These are phyloP conservation scores for rat (Rattus norvegicus) DNA, from an alignment of 2,113 vertebrate species.

Conservation along the genomic window DNA sequence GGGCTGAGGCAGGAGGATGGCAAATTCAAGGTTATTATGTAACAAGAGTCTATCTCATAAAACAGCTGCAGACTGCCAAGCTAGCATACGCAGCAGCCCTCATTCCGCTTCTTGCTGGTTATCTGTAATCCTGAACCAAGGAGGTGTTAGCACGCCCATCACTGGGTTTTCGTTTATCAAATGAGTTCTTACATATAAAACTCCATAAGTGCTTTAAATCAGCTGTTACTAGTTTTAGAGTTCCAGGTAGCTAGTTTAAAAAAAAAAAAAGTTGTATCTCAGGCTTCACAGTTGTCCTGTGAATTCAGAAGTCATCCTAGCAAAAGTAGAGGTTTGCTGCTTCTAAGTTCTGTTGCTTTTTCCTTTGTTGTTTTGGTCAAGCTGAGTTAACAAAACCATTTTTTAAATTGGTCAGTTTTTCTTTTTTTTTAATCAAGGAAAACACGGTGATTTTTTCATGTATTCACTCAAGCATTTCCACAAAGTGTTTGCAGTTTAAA, in stretches of 20 bases:
- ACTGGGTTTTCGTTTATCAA: not conserved
- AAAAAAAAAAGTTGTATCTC: conserved; percentile 29
- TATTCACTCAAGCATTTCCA: conserved; percentile 77
- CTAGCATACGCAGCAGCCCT: not conserved
- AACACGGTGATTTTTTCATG: conserved; percentile 58
- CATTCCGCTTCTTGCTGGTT: not conserved
- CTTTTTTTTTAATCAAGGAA: conserved; percentile 61
- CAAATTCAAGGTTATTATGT: not conserved
- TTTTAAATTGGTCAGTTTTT: conserved; percentile 16
- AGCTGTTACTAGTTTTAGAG: conserved; percentile 45
- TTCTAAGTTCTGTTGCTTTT: conserved; percentile 53
- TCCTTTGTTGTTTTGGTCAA: conserved; percentile 58
- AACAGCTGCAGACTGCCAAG: not conserved
- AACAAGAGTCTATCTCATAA: not conserved
- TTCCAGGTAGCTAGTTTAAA: not conserved
- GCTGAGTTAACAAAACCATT: conserved; percentile 58
- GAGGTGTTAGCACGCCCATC: not conserved
- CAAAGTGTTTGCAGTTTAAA: conserved; percentile 75
- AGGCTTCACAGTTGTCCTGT: conserved; percentile 47
- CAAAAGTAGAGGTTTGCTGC: conserved; percentile 23
- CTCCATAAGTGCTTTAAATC: conserved; percentile 25
- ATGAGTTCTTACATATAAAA: conserved; percentile 11
- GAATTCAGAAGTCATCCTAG: conserved; percentile 59
- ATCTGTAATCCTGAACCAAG: not conserved
- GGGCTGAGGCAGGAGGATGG: not conserved